Evolutionary conservation across 2,113 vertebrate species (phyloP).

Genomic region (Clarias macrocephalus): DNA sequence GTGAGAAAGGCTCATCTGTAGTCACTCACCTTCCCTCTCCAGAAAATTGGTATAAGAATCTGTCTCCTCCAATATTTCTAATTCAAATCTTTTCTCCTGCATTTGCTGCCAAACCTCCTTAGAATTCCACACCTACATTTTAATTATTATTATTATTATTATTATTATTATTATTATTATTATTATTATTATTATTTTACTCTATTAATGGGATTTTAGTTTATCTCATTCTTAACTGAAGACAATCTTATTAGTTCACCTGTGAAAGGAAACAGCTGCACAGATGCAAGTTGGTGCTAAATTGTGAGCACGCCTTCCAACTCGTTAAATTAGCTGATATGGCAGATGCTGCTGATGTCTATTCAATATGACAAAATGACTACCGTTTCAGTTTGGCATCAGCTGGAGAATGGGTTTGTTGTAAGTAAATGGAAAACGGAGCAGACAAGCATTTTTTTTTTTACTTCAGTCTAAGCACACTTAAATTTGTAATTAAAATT

Average conservation of each 20-base stretch:
- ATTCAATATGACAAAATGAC: conserved; percentile 1
- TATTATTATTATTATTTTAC: not conserved
- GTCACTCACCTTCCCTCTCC: not conserved
- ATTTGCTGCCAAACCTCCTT: not conserved
- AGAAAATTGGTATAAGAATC: conserved; percentile 4
- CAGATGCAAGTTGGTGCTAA: not conserved
- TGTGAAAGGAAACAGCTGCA: conserved; percentile 10
- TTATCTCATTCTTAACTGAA: not conserved
- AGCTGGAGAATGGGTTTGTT: conserved; percentile 7
- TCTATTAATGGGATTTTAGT: not conserved
- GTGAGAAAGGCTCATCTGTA: conserved; percentile 20
- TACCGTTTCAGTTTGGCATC: not conserved
- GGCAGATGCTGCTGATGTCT: not conserved
- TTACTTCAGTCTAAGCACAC: not conserved
- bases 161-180: not conserved
- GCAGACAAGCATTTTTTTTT: not conserved
- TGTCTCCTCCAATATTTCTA: not conserved
- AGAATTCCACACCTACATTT: not conserved
- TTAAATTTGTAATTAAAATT: not conserved
- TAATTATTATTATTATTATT: not conserved
- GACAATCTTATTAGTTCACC: not conserved
- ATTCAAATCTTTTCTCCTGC: not conserved
- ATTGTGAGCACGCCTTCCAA: not conserved
- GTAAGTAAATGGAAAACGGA: not conserved
- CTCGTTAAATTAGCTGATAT: not conserved